Evolutionary conservation across 1,140 invertebrate genomes (phyloP).

Genomic region (Brachionus paranguensis): DNA sequence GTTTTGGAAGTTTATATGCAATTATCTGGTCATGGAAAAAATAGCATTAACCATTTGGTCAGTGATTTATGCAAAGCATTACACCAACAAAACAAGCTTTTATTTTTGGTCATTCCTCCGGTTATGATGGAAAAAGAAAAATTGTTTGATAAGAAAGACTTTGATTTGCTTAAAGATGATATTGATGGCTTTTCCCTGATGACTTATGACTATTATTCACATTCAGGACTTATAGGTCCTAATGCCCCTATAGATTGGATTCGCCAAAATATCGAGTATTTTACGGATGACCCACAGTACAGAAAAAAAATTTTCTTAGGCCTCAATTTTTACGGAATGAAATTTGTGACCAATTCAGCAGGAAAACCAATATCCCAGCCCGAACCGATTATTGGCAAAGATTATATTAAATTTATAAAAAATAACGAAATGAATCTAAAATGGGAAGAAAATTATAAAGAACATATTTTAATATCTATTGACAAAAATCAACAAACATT

Average conservation of each 20-base stretch:
- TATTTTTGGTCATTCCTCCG: constrained; percentile 79
- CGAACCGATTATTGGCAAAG: constrained; percentile 42
- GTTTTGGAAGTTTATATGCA: constrained; percentile 83
- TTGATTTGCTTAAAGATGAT: constrained; percentile 68
- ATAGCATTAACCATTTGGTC: constrained; percentile 42
- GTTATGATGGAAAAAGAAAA: constrained; percentile 55
- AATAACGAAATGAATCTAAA: constrained; percentile 52
- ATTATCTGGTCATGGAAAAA: constrained; percentile 64
- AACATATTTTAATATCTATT: background rate
- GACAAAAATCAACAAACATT: constrained; percentile 47
- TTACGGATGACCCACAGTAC: constrained; percentile 60
- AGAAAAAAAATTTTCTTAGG: constrained; percentile 76
- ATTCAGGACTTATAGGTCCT: constrained; percentile 54
- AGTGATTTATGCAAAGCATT: background rate
- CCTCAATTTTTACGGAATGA: constrained; percentile 87
- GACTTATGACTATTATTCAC: constrained; percentile 85
- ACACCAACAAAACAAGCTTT: constrained; percentile 36
- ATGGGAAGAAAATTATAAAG: background rate
- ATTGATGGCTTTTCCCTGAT: constrained; percentile 81
- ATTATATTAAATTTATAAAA: constrained; percentile 55
- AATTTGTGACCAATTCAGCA: constrained; percentile 68
- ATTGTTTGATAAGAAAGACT: constrained; percentile 69
- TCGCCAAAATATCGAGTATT: constrained; percentile 67
- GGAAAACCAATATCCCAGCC: background rate
- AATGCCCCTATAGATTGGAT: constrained; percentile 81